Conservation (phyloP, 2,797 vertebrate species). For the Lepidocolaptes lacrymiger region DNA sequence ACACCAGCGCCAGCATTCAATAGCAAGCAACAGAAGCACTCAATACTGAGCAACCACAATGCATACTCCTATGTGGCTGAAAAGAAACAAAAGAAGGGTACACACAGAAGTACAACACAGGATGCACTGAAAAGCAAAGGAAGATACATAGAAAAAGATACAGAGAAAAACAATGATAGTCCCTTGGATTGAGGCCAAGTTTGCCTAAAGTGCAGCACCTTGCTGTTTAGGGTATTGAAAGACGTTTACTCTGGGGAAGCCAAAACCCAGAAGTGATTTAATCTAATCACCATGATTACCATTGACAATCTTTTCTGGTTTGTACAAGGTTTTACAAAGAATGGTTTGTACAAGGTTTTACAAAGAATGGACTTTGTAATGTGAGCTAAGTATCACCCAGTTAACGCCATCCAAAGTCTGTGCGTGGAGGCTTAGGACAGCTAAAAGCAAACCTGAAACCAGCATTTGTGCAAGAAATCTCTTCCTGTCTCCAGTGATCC, state of each 20-base stretch:
- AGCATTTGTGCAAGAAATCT: not conserved
- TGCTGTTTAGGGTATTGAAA: constrained; percentile 28
- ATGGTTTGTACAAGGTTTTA: constrained; percentile 33
- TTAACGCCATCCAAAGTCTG: not conserved
- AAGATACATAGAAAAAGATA: not conserved
- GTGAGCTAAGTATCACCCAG: not conserved
- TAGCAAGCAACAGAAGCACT: constrained; percentile 35
- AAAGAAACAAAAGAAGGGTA: constrained; percentile 46
- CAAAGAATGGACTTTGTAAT: constrained; percentile 25
- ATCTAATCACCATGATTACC: constrained; percentile 28
- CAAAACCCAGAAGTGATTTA: constrained; percentile 25
- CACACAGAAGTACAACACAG: not conserved
- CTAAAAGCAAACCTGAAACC: not conserved
- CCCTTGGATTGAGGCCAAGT: not conserved
- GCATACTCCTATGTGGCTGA: not conserved
- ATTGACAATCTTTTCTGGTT: not conserved
- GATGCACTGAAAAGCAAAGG: constrained; percentile 15
- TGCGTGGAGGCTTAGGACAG: not conserved
- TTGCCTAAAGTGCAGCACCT: constrained; percentile 20
- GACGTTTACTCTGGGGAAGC: constrained; percentile 31
- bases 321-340: constrained; percentile 35
- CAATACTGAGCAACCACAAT: constrained; percentile 30
- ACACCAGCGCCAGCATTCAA: constrained; percentile 62
- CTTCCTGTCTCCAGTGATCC: not conserved
- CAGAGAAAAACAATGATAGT: not conserved